A percentile compares a stretch with the other conserved stretches of the same genome.
phyloP scores from a whole-genome alignment of 2,888 invertebrate genomes.

The Sabellastarte sp. region DNA sequence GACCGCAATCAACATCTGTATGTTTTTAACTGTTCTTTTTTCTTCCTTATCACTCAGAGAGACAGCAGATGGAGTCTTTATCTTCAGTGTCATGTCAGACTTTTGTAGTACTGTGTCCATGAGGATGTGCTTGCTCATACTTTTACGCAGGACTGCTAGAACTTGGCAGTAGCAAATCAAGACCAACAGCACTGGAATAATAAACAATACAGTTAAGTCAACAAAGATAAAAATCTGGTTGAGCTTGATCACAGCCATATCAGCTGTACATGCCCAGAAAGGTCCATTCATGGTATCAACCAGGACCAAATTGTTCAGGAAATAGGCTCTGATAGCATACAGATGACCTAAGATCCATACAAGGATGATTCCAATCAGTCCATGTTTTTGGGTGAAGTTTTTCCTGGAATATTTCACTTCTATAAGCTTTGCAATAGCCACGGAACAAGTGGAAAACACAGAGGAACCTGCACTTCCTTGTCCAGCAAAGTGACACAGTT shows the following conservation, averaged over 20 bases:
- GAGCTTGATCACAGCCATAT: neutral
- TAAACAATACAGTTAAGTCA: neutral
- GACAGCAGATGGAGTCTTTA: neutral
- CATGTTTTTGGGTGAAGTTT: neutral
- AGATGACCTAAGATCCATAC: neutral
- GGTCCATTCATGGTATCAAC: neutral
- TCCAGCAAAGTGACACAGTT: conserved; percentile 2
- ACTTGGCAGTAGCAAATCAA: too few species aligned
- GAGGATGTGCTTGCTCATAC: neutral
- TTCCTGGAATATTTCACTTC: neutral
- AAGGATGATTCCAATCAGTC: neutral
- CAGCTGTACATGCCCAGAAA: neutral
- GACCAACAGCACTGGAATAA: neutral
- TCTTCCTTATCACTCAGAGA: too few species aligned
- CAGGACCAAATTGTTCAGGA: neutral
- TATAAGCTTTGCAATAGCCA: neutral
- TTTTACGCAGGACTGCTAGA: too few species aligned
- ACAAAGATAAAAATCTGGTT: neutral
- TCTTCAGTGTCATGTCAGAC: neutral
- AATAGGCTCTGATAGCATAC: neutral
- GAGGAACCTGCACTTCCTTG: neutral
- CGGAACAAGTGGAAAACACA: neutral
- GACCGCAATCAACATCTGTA: neutral
- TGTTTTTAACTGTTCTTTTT: too few species aligned
- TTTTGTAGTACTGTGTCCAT: neutral